These are phyloP conservation scores for Lobophora halterata DNA, from an alignment of 2,888 invertebrate genomes.

Conservation along the genomic window DNA sequence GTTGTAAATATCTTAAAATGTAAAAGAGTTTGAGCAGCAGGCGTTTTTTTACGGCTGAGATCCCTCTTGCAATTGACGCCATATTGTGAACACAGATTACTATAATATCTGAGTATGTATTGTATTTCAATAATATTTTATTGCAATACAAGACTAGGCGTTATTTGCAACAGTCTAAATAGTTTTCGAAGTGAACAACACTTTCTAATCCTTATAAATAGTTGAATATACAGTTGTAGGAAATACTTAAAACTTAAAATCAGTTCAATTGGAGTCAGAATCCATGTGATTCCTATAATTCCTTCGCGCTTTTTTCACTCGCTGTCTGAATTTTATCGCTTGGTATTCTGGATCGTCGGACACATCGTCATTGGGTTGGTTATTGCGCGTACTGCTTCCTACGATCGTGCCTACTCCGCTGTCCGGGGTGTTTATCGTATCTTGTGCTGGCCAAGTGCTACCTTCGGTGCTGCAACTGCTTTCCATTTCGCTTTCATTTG, in stretches of 20 bases:
- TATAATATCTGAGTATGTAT: too few species aligned
- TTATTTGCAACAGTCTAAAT: too few species aligned
- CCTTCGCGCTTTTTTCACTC: slow-evolving; percentile 82
- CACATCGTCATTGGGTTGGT: slow-evolving; percentile 52
- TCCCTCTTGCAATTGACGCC: too few species aligned
- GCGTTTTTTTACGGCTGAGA: too few species aligned
- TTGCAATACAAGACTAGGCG: too few species aligned
- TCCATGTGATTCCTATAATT: slow-evolving; percentile 83
- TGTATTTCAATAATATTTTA: too few species aligned
- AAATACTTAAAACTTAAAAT: slow-evolving; percentile 30
- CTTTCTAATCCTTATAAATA: slow-evolving; percentile 27
- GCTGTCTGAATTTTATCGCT: slow-evolving; percentile 55
- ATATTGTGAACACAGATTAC: too few species aligned
- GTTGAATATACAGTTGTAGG: slow-evolving; percentile 39
- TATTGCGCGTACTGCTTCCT: slow-evolving; percentile 57
- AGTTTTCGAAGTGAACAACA: slow-evolving; percentile 17
- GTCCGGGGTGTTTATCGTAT: slow-evolving; percentile 55
- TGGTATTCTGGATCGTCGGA: slow-evolving; percentile 75
- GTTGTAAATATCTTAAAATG: too few species aligned
- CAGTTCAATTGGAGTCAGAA: slow-evolving; percentile 79
- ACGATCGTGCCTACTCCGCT: slow-evolving; percentile 63
- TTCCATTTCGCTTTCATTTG: slow-evolving; percentile 75
- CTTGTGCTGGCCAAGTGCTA: slow-evolving; percentile 51
- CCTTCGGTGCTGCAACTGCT: slow-evolving; percentile 72
- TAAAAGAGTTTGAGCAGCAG: too few species aligned